phyloP scores from a whole-genome alignment of 2,888 invertebrate genomes.

The Nephrocerus scutellatus region DNA sequence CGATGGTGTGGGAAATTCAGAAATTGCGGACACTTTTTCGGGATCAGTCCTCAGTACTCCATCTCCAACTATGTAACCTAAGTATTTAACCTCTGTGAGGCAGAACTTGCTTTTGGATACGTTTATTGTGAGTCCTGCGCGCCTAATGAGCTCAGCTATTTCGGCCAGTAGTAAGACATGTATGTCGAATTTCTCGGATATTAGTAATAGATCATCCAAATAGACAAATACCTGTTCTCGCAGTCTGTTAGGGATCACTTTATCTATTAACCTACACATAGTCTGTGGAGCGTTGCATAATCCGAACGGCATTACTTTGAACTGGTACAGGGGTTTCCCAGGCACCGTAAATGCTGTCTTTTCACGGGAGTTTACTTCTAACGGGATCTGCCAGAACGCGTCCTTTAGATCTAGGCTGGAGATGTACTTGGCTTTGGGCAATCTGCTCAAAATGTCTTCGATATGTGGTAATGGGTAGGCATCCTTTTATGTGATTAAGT shows the following conservation, averaged over 20 bases:
- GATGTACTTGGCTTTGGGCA: constrained; percentile 14
- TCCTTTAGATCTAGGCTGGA: constrained; percentile 19
- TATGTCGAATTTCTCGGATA: constrained; percentile 8
- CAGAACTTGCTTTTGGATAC: constrained; percentile 6
- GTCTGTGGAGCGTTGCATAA: constrained; percentile 16
- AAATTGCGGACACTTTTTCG: constrained; percentile 13
- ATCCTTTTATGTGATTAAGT: constrained; percentile 25
- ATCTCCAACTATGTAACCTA: constrained; percentile 17
- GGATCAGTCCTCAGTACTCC: constrained; percentile 18
- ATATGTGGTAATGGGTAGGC: constrained; percentile 20
- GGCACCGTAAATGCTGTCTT: constrained; percentile 20
- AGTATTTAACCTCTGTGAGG: constrained; percentile 12
- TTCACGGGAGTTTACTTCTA: constrained; percentile 10
- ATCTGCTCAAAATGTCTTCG: constrained; percentile 17
- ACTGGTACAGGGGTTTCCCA: constrained; percentile 20
- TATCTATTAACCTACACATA: constrained; percentile 17
- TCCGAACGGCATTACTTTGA: constrained; percentile 19
- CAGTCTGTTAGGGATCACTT: constrained; percentile 13
- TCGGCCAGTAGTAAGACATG: constrained; percentile 5
- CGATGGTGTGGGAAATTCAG: too few relatives aligned
- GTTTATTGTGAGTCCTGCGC: constrained; percentile 15
- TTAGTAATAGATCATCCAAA: constrained; percentile 12
- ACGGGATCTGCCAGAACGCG: constrained; percentile 20
- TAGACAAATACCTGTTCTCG: constrained; percentile 17
- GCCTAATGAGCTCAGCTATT: constrained; percentile 10